Percentiles rank a stretch among this genome's conserved stretches.
These are phyloP conservation scores for Phenacoccus solenopsis DNA, from an alignment of 1,140 invertebrate genomes.

Conservation along the genomic window DNA sequence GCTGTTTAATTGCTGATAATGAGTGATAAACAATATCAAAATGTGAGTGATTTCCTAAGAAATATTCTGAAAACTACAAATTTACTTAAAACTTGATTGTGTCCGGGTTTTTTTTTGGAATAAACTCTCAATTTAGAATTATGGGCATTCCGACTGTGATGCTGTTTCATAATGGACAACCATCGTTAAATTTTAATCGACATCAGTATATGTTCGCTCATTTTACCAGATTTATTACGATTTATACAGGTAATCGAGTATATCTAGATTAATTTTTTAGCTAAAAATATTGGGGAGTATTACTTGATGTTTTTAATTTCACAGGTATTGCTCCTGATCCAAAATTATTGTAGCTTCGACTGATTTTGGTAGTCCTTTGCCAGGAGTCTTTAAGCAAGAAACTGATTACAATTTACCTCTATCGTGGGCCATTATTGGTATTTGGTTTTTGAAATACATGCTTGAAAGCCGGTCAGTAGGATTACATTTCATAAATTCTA, in stretches of 20 bases:
- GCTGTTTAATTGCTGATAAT: no score
- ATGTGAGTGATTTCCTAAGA: no score
- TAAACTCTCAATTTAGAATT: slow-evolving; percentile 86
- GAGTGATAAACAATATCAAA: no score
- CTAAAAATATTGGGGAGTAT: neutral
- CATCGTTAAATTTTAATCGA: slow-evolving; percentile 74
- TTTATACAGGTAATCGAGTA: slow-evolving; percentile 64
- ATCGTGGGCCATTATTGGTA: neutral
- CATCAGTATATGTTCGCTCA: slow-evolving; percentile 64
- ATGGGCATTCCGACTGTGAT: slow-evolving; percentile 83
- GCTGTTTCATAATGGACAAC: slow-evolving; percentile 82
- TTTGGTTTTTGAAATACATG: slow-evolving; percentile 6
- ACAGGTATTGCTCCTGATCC: neutral
- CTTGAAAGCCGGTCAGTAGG: neutral
- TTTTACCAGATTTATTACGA: slow-evolving; percentile 68
- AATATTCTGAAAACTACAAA: no score
- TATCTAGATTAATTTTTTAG: neutral
- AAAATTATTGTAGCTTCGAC: neutral
- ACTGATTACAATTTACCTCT: slow-evolving; percentile 12
- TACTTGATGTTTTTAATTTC: neutral
- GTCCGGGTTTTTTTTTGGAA: slow-evolving; percentile 40
- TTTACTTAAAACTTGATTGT: no score
- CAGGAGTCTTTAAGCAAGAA: slow-evolving; percentile 1
- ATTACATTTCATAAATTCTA: neutral
- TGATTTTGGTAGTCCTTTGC: slow-evolving; percentile 5